These are phyloP conservation scores for Zelostemma sp. DNA, from an alignment of 1,140 invertebrate genomes.

Conservation along the genomic window DNA sequence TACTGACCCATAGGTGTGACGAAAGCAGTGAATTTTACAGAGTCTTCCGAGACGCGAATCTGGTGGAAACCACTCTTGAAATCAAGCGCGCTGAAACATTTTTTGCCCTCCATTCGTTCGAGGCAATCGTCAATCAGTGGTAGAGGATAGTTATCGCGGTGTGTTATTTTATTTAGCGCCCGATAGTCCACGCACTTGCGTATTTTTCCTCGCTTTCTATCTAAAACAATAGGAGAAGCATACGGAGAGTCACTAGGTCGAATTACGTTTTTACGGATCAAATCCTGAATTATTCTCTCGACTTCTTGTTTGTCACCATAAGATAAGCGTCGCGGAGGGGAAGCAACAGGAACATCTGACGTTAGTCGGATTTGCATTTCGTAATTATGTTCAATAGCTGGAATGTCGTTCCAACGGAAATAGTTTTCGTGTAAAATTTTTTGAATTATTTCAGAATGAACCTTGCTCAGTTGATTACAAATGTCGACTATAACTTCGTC, in stretches of 20 bases:
- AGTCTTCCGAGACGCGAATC: slow-evolving; percentile 44
- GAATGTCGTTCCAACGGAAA: too few relatives aligned
- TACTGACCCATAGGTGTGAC: slow-evolving; percentile 37
- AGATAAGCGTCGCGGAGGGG: slow-evolving; percentile 6
- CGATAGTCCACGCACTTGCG: slow-evolving; percentile 18
- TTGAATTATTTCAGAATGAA: too few relatives aligned
- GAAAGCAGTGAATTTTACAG: slow-evolving; percentile 49
- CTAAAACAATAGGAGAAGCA: slow-evolving; percentile 17
- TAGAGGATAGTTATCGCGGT: slow-evolving; percentile 4
- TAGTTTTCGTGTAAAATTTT: too few relatives aligned
- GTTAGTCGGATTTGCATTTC: too few relatives aligned
- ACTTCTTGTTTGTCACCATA: background rate
- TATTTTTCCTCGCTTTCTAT: slow-evolving; percentile 9
- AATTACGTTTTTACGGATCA: background rate
- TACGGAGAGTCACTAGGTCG: slow-evolving; percentile 5
- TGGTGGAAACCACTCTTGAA: slow-evolving; percentile 58
- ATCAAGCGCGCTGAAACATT: slow-evolving; percentile 53
- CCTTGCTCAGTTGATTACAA: too few relatives aligned
- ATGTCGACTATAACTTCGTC: too few relatives aligned
- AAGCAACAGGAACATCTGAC: slow-evolving; percentile 1
- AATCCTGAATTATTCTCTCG: background rate
- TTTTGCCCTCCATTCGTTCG: slow-evolving; percentile 10
- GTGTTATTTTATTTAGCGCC: slow-evolving; percentile 7
- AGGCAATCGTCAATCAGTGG: slow-evolving; percentile 27
- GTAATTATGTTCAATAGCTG: too few relatives aligned